Conservation (phyloP, 2,113 vertebrate species). For the Rallus limicola region DNA sequence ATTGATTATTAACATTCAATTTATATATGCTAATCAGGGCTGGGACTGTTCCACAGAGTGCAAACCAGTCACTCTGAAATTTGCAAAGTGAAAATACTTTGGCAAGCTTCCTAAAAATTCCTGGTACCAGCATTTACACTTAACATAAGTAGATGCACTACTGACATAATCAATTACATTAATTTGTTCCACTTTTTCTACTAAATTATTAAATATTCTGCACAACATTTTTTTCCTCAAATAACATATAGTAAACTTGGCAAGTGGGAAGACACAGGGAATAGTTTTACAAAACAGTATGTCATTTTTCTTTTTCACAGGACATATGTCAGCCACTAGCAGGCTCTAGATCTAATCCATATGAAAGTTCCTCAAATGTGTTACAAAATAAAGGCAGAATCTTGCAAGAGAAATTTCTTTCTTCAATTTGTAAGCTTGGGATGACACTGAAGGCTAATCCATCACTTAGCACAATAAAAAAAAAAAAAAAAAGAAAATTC, state of each 20-base stretch:
- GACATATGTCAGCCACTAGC: slow-evolving; percentile 25
- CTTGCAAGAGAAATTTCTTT: not conserved
- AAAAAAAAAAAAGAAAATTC: not conserved
- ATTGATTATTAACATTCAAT: not conserved
- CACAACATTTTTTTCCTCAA: not conserved
- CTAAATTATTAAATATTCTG: slow-evolving; percentile 1
- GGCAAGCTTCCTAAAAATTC: not conserved
- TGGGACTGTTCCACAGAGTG: not conserved
- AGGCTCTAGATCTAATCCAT: slow-evolving; percentile 42
- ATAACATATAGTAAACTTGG: not conserved
- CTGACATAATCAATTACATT: not conserved
- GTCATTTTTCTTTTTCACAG: slow-evolving; percentile 25
- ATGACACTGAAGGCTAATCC: not conserved
- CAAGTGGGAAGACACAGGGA: slow-evolving; percentile 2
- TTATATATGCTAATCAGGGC: not conserved
- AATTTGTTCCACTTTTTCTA: not conserved
- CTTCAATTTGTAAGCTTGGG: not conserved
- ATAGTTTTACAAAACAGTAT: slow-evolving; percentile 35
- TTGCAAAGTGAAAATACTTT: not conserved
- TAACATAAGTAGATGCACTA: not conserved
- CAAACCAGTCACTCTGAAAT: not conserved
- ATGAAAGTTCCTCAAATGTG: slow-evolving; percentile 13
- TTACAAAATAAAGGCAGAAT: not conserved
- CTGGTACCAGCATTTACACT: not conserved
- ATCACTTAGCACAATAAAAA: not conserved